A percentile compares a stretch with the other conserved stretches of the same genome.
These are phyloP conservation scores for Eumeta japonica DNA, from an alignment of 1,140 invertebrate genomes.

Conservation along the genomic window DNA sequence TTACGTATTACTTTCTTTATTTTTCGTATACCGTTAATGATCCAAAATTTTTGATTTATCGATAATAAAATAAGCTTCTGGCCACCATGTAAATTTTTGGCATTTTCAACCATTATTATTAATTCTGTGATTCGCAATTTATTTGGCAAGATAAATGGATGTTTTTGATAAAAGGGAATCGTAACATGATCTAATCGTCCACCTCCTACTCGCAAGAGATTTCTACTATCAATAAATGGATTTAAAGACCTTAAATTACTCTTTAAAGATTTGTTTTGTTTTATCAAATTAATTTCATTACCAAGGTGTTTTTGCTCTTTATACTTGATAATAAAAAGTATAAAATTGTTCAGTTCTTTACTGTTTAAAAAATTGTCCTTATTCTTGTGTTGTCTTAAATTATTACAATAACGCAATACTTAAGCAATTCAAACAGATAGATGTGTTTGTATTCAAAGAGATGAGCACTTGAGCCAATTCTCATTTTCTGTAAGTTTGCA, in stretches of 20 bases:
- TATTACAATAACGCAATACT: too few relatives aligned
- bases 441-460: too few relatives aligned
- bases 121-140: constrained; percentile 16
- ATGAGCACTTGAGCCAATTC: too few relatives aligned
- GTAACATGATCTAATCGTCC: neutral
- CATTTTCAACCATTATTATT: constrained; percentile 3
- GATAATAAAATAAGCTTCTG: neutral
- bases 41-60: constrained; percentile 5
- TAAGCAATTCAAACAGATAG: too few relatives aligned
- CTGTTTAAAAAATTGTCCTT: too few relatives aligned
- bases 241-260: neutral
- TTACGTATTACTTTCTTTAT: constrained; percentile 2
- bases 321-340: too few relatives aligned
- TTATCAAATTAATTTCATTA: too few relatives aligned
- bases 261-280: too few relatives aligned
- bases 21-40: neutral
- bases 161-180: constrained; percentile 19
- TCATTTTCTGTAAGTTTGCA: too few relatives aligned
- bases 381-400: too few relatives aligned
- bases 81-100: constrained; percentile 1
- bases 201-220: constrained; percentile 2
- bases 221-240: constrained; percentile 5
- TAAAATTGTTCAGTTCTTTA: too few relatives aligned
- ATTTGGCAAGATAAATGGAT: constrained; percentile 33
- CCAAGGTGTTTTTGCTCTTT: too few relatives aligned